phyloP scores from a whole-genome alignment of 2,113 vertebrate species.

The Phalacrocorax pelagicus region DNA sequence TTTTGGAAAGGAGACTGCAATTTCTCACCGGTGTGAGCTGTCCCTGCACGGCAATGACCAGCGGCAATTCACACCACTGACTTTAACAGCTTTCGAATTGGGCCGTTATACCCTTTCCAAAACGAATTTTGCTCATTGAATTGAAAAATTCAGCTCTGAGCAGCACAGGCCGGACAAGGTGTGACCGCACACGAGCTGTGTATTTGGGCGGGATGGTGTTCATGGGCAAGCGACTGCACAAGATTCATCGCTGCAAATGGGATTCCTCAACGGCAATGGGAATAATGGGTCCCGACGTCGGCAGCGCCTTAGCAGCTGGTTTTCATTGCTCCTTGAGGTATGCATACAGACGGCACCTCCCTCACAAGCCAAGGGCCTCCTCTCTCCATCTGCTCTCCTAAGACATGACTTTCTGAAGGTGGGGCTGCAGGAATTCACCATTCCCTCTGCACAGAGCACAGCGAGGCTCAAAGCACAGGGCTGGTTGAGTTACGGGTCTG shows the following conservation, averaged over 20 bases:
- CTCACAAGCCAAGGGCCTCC: neutral
- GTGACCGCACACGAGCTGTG: neutral
- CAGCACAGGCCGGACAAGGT: neutral
- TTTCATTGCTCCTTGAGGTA: neutral
- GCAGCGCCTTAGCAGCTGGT: neutral
- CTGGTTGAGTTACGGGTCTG: neutral
- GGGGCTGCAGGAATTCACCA: neutral
- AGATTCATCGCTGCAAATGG: accelerated
- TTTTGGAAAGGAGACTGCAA: neutral
- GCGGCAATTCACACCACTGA: accelerated
- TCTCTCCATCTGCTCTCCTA: neutral
- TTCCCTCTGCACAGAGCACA: neutral
- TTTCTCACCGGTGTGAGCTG: accelerated
- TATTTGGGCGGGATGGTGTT: neutral
- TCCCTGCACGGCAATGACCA: accelerated
- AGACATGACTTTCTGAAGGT: neutral
- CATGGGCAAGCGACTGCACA: accelerated
- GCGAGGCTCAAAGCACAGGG: neutral
- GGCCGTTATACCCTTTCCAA: neutral
- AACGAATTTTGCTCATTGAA: neutral
- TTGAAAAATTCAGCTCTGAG: neutral
- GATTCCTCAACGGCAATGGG: neutral
- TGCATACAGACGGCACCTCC: neutral
- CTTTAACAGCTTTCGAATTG: neutral
- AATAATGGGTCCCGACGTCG: neutral